These are phyloP conservation scores for Limosa lapponica DNA, from an alignment of 2,797 vertebrate species.

Conservation along the genomic window DNA sequence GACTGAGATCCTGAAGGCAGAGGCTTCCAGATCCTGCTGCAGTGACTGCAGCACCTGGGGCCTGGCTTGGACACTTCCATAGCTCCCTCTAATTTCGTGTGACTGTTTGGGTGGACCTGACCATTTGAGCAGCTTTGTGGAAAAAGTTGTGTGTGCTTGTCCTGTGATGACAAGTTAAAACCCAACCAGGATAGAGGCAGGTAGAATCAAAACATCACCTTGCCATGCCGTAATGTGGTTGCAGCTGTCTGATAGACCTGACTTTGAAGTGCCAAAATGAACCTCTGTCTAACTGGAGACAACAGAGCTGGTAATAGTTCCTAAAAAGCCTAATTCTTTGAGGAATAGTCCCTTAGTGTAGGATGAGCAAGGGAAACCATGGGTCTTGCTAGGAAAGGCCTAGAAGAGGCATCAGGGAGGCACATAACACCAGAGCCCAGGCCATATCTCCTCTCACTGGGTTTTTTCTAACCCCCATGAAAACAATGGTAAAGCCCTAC, in stretches of 20 bases:
- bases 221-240: rapidly evolving
- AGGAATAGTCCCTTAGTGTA: neutral
- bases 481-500: neutral
- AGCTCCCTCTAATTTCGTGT: neutral
- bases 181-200: neutral
- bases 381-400: neutral
- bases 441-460: neutral
- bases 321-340: neutral
- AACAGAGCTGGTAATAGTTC: neutral
- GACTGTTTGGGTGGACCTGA: neutral
- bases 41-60: neutral
- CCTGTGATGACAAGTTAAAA: neutral
- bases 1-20: neutral
- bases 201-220: neutral
- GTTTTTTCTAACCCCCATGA: neutral
- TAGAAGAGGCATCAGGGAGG: neutral
- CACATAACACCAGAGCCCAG: neutral
- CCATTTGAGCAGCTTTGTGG: neutral
- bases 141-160: neutral
- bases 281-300: neutral
- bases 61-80: neutral
- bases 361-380: neutral
- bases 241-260: neutral
- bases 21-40: neutral
- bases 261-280: neutral